phyloP scores from a whole-genome alignment of 2,113 vertebrate genomes.

The Myiagra hebetior region DNA sequence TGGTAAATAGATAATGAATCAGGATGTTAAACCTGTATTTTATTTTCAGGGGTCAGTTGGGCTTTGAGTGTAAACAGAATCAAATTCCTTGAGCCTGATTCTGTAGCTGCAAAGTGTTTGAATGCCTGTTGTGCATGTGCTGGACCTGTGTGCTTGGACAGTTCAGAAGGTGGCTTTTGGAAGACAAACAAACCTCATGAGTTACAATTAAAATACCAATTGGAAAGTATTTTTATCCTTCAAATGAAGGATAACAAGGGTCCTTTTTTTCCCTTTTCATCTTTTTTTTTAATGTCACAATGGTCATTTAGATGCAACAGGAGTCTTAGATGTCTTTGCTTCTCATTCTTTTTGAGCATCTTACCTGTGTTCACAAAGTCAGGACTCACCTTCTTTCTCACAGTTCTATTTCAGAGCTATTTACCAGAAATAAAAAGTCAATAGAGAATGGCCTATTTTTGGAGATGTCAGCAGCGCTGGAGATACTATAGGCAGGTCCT shows the following conservation, averaged over 20 bases:
- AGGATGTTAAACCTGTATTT: neutral
- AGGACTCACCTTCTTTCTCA: neutral
- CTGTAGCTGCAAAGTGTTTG: neutral
- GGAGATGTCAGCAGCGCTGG: neutral
- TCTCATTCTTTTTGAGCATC: neutral
- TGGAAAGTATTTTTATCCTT: neutral
- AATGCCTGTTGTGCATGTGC: neutral
- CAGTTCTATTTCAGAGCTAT: neutral
- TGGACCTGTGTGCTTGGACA: neutral
- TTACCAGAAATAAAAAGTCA: neutral
- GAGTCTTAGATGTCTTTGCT: neutral
- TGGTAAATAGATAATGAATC: neutral
- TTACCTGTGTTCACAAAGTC: neutral
- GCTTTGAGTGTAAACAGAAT: neutral
- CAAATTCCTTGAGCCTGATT: neutral
- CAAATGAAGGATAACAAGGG: neutral
- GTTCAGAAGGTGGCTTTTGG: neutral
- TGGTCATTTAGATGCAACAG: neutral
- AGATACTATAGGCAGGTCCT: neutral
- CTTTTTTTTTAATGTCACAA: neutral
- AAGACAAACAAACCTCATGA: neutral
- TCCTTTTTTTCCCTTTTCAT: accelerated
- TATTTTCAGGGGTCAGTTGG: neutral
- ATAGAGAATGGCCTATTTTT: neutral
- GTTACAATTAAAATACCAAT: neutral